Percentiles rank a stretch among this genome's conserved stretches.
Evolutionary conservation across 2,797 vertebrate species (phyloP).

Genomic region (Ateles fusciceps): DNA sequence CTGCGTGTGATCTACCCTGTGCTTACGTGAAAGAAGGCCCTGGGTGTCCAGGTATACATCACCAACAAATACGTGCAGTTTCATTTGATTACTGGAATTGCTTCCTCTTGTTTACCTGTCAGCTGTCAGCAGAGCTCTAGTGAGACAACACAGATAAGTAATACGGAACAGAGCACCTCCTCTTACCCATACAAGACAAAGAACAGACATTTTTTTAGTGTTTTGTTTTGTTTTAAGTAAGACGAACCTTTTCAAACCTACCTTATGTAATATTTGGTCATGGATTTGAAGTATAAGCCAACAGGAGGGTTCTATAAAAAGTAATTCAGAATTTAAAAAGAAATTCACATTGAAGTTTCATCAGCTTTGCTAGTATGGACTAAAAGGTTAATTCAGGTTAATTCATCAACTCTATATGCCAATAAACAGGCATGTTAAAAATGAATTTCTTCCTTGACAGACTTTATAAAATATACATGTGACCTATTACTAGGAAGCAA

Average conservation of each 20-base stretch:
- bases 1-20: neutral
- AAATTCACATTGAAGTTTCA: neutral
- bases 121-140: neutral
- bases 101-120: neutral
- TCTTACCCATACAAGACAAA: neutral
- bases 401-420: neutral
- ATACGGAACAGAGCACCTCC: neutral
- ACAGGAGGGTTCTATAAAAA: neutral
- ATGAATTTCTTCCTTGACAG: neutral
- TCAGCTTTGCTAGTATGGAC: neutral
- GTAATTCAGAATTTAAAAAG: neutral
- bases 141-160: neutral
- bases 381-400: neutral
- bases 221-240: neutral
- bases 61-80: neutral
- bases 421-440: neutral
- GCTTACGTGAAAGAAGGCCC: neutral
- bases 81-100: neutral
- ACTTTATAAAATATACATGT: neutral
- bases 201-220: neutral
- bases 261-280: neutral
- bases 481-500: neutral
- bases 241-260: neutral
- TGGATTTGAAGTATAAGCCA: neutral
- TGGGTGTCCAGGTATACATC: accelerated